A percentile compares a stretch with the other conserved stretches of the same genome.
These are phyloP conservation scores for Oedothorax gibbosus DNA, from an alignment of 1,140 invertebrate genomes.

Conservation along the genomic window DNA sequence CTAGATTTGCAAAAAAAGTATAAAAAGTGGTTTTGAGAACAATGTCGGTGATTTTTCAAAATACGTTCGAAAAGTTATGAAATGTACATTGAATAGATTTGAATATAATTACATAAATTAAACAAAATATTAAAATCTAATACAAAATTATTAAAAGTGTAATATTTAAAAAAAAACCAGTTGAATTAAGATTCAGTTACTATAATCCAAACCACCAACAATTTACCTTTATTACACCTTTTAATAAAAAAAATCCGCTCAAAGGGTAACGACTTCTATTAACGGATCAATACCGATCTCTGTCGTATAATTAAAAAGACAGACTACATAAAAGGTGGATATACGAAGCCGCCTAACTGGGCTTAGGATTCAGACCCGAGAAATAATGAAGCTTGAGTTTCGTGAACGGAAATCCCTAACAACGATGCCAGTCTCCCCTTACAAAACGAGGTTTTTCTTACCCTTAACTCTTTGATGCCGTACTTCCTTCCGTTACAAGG, in stretches of 20 bases:
- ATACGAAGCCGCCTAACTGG: constrained; percentile 28
- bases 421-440: constrained; percentile 46
- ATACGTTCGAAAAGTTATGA: too few relatives aligned
- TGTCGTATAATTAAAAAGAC: constrained; percentile 47
- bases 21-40: too few relatives aligned
- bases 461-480: constrained; percentile 55
- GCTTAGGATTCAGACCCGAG: not conserved
- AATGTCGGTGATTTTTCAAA: too few relatives aligned
- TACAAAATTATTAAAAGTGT: too few relatives aligned
- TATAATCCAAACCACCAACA: too few relatives aligned
- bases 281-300: constrained; percentile 33
- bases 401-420: constrained; percentile 56
- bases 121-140: too few relatives aligned
- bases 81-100: too few relatives aligned
- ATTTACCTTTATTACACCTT: not conserved
- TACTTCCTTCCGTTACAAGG: constrained; percentile 57
- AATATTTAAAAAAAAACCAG: too few relatives aligned
- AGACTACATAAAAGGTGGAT: constrained; percentile 34
- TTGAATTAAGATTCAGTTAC: too few relatives aligned
- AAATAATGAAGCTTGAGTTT: constrained; percentile 58
- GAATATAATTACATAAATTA: too few relatives aligned
- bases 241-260: not conserved
- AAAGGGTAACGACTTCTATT: constrained; percentile 17
- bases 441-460: constrained; percentile 32
- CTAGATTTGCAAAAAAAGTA: too few relatives aligned